Evolutionary conservation across 2,797 vertebrate genomes (phyloP), one percentile per base, ranked within the genome.

Genomic region (Halcyon chelicuti): DNA sequence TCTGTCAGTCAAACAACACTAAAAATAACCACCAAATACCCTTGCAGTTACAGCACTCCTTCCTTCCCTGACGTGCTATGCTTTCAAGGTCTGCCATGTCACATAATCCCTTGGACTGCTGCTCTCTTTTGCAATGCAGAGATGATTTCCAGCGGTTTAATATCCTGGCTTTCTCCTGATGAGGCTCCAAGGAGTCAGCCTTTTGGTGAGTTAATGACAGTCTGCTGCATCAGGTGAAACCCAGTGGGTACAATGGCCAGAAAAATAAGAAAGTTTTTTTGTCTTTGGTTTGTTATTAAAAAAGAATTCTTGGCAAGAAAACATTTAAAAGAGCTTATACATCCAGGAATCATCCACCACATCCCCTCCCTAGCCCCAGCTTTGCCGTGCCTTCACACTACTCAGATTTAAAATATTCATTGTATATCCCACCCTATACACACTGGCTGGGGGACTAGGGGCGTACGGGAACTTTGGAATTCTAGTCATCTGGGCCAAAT

Each of bases 11-110:
- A 94, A 91, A 57, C 18, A 63, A 57, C 72, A 57, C 90, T 82
- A 94, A 96, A 96, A 97, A 93, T 93, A 97, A 92, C 72, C 94
- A 39, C 70, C 67, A 88, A 94, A 81, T 83, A 51, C 58, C 68
- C 79, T 85, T 29, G 31, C 74, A 90, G 46, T 90, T 87, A 80
- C 33, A 31, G 63, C 84, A 49, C 49, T 81, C 78, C 83, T 67
- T 85, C 72, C 85, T 75, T 72, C 65, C 84, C 91, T 86, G 68
- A 52, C 49, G 47, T 18, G 28, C 63, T 92, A 1, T 23, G 28
- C 92, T 96, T 94, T 95, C 89, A 95, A 93, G 84, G 79, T 37
- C 75, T 90, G 74, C 86, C 92, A 89, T 31, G 58, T 86, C 93
- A 88, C 80, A 86, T 49, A 88, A 74, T 49, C 82, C 7, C 0